Conservation (phyloP, 2,797 vertebrate genomes). For the Crenichthys baileyi region DNA sequence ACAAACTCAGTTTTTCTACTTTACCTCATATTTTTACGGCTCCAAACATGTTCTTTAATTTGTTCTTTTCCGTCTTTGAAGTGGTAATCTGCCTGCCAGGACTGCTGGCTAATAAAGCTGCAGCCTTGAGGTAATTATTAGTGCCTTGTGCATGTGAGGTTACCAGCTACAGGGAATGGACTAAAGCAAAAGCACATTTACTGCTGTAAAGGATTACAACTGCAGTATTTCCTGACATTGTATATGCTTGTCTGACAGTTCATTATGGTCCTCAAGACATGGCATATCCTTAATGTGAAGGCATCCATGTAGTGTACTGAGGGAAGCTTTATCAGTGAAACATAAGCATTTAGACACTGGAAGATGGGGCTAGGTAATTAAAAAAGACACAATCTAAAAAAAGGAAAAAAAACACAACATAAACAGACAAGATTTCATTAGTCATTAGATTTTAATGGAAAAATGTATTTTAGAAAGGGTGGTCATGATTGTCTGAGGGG, state of each 20-base stretch:
- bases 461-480: slow-evolving; percentile 14
- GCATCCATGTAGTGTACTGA: background rate
- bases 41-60: slow-evolving; percentile 22
- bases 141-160: slow-evolving; percentile 35
- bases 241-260: background rate
- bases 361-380: background rate
- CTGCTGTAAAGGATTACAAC: slow-evolving; percentile 15
- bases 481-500: slow-evolving; percentile 19
- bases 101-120: slow-evolving; percentile 65
- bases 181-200: slow-evolving; percentile 21
- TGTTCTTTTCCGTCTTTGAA: slow-evolving; percentile 60
- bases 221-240: slow-evolving; percentile 19
- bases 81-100: slow-evolving; percentile 67
- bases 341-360: background rate
- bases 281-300: background rate
- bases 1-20: slow-evolving; percentile 31
- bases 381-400: background rate
- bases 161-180: slow-evolving; percentile 33
- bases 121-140: slow-evolving; percentile 69
- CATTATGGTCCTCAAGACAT: background rate
- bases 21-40: slow-evolving; percentile 44
- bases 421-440: slow-evolving; percentile 16
- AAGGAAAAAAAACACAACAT: background rate
- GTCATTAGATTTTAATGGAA: slow-evolving; percentile 7
- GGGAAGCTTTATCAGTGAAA: background rate